Conservation (phyloP, 2,888 invertebrate species). For the Lochmaea crataegi region DNA sequence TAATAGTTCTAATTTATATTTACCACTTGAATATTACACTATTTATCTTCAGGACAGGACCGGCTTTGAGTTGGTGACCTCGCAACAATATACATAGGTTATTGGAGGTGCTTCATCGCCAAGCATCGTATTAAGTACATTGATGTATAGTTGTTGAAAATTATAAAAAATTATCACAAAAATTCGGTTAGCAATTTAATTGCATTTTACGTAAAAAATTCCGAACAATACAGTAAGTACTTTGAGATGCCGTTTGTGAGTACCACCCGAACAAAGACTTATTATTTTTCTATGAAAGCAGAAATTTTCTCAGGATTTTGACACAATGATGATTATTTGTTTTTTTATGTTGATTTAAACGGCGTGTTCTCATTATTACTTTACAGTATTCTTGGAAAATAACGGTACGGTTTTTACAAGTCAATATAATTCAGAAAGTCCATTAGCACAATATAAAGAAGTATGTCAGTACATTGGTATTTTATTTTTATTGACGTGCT, state of each 20-base stretch:
- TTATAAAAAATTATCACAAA: too few species aligned
- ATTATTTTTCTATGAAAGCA: neutral
- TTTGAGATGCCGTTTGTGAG: neutral
- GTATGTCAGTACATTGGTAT: neutral
- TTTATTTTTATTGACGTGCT: neutral
- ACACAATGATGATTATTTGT: neutral
- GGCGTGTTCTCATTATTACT: neutral
- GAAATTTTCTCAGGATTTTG: neutral
- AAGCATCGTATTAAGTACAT: too few species aligned
- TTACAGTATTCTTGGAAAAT: neutral
- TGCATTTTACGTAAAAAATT: neutral
- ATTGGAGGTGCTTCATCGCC: too few species aligned
- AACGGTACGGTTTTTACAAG: constrained; percentile 3
- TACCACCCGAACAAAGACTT: neutral
- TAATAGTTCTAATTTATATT: too few species aligned
- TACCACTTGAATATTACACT: too few species aligned
- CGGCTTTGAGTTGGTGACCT: too few species aligned
- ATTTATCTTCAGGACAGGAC: too few species aligned
- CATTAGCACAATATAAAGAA: neutral
- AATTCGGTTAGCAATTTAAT: neutral
- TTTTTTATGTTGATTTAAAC: neutral
- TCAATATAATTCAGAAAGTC: neutral
- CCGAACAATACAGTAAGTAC: neutral
- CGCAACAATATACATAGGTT: too few species aligned
- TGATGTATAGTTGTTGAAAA: too few species aligned